Evolutionary conservation across 2,113 vertebrate species (phyloP).

Genomic region (Pao palembangensis): DNA sequence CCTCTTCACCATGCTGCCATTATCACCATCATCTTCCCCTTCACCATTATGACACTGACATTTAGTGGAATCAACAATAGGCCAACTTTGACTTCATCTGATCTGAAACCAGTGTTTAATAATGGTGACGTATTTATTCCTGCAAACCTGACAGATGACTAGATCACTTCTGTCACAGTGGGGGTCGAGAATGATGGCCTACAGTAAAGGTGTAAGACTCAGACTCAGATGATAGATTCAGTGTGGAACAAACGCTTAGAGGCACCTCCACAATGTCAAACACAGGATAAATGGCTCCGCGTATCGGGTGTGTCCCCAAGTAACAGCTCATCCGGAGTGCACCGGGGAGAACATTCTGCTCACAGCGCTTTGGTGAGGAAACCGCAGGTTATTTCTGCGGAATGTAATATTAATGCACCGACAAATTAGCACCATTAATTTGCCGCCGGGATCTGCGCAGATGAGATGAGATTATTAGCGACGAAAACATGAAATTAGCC

Average conservation of each 20-base stretch:
- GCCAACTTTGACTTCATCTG: constrained; percentile 4
- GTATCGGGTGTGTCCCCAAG: background rate
- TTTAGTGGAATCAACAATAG: constrained; percentile 8
- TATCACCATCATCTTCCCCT: constrained; percentile 7
- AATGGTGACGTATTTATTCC: constrained; percentile 38
- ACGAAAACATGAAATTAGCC: too few relatives aligned
- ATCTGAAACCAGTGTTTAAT: constrained; percentile 4
- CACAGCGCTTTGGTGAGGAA: too few relatives aligned
- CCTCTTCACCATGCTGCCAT: background rate
- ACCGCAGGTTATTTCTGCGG: too few relatives aligned
- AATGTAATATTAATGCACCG: too few relatives aligned
- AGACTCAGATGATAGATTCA: background rate
- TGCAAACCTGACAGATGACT: constrained; percentile 18
- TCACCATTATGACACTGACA: constrained; percentile 5
- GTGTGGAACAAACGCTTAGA: constrained; percentile 18
- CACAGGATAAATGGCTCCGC: background rate
- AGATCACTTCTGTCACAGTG: constrained; percentile 10
- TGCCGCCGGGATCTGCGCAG: too few relatives aligned
- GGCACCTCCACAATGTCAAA: background rate
- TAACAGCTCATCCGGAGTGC: constrained; percentile 5
- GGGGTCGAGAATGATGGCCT: constrained; percentile 12
- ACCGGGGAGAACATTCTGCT: background rate
- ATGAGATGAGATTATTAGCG: too few relatives aligned
- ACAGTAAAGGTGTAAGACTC: background rate
- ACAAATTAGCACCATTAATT: too few relatives aligned